A percentile compares a stretch with the other conserved stretches of the same genome.
These are phyloP conservation scores for Ceratothoa steindachneri DNA, from an alignment of 2,888 invertebrate genomes.

Conservation along the genomic window DNA sequence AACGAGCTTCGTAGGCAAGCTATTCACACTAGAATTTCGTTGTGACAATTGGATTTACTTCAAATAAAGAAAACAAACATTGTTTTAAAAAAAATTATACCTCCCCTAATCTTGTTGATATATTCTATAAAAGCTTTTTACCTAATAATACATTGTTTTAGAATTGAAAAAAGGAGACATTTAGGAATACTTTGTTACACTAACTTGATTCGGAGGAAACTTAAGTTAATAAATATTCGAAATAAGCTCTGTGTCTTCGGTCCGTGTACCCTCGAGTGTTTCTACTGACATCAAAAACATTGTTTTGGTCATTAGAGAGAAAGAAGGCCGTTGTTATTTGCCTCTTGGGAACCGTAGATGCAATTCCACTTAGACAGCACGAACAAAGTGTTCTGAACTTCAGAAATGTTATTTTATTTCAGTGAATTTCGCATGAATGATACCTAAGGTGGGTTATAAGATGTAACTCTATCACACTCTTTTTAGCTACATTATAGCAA, in stretches of 20 bases:
- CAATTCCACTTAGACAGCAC: not conserved
- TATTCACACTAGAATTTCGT: slow-evolving; percentile 2
- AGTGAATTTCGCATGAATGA: too few relatives aligned
- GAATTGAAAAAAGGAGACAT: not conserved
- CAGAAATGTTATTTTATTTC: too few relatives aligned
- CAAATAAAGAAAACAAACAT: not conserved
- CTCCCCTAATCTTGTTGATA: not conserved
- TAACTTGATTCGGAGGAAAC: not conserved
- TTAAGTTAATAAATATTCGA: not conserved
- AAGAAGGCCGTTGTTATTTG: not conserved
- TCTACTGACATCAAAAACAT: not conserved
- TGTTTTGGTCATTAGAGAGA: not conserved
- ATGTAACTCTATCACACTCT: too few relatives aligned
- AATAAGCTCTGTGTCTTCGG: not conserved
- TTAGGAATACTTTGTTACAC: not conserved
- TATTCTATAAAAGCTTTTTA: not conserved
- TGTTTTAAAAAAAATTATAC: not conserved
- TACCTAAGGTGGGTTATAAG: too few relatives aligned
- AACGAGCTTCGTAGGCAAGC: not conserved
- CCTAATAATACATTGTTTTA: not conserved
- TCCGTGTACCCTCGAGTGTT: not conserved
- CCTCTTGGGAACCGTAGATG: not conserved
- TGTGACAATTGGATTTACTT: slow-evolving; percentile 9
- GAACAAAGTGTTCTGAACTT: not conserved
- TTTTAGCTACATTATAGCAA: too few relatives aligned